phyloP scores from a whole-genome alignment of 2,888 invertebrate species.

The Invenusta paracnida region DNA sequence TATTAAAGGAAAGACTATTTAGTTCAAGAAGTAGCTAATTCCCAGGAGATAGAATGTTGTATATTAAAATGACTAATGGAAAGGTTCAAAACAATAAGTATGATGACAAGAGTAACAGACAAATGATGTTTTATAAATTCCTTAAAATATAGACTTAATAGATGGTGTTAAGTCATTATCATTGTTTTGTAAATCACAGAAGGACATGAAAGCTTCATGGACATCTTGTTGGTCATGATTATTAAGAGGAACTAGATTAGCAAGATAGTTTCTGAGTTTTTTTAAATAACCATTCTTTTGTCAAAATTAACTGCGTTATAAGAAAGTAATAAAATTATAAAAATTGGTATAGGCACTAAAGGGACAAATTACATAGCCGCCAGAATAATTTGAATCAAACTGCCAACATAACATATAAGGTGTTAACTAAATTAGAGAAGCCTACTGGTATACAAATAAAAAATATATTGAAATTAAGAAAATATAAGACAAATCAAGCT shows the following conservation, averaged over 20 bases:
- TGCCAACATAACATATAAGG: not conserved
- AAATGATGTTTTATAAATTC: not conserved
- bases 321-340: not conserved
- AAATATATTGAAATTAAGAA: too few relatives aligned
- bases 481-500: too few relatives aligned
- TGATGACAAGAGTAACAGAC: not conserved
- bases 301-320: not conserved
- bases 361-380: not conserved
- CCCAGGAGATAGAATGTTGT: slow-evolving; percentile 44
- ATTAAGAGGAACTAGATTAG: not conserved
- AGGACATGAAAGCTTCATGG: not conserved
- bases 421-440: not conserved
- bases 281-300: not conserved
- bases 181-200: not conserved
- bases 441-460: not conserved
- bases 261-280: not conserved
- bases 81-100: not conserved
- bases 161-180: not conserved
- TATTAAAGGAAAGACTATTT: too few relatives aligned
- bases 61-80: not conserved
- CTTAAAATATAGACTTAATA: not conserved
- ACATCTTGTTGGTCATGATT: not conserved
- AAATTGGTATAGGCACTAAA: not conserved
- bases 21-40: too few relatives aligned
- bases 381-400: not conserved